A percentile compares a stretch with the other conserved stretches of the same genome.
These are phyloP conservation scores for Anthoscopus minutus DNA, from an alignment of 2,113 vertebrate species.

Conservation along the genomic window DNA sequence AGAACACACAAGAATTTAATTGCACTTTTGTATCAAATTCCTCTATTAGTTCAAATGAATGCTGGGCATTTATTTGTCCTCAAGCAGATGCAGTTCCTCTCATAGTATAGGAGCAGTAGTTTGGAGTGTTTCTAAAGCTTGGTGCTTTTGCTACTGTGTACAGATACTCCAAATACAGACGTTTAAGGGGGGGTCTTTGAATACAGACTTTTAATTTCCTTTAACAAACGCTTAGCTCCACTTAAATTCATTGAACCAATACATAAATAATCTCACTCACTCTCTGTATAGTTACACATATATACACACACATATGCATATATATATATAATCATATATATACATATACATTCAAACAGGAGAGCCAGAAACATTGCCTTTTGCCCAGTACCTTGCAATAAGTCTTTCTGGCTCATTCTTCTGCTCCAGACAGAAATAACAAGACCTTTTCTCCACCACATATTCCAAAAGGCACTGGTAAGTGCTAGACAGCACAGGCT, in stretches of 20 bases:
- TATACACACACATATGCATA: not conserved
- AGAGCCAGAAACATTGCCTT: not conserved
- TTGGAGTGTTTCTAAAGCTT: not conserved
- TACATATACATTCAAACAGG: not conserved
- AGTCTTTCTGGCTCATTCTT: not conserved
- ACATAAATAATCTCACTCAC: not conserved
- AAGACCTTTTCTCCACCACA: not conserved
- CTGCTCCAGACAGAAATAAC: not conserved
- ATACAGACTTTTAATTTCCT: constrained; percentile 13
- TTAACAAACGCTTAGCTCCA: not conserved
- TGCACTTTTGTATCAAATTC: not conserved
- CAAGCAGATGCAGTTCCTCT: not conserved
- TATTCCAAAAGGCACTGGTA: not conserved
- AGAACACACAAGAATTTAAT: not conserved
- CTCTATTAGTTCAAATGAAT: not conserved
- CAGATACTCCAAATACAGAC: not conserved
- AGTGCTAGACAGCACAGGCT: not conserved
- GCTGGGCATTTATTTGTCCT: not conserved
- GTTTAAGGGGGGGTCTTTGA: not conserved
- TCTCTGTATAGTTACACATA: not conserved
- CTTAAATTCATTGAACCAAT: not conserved
- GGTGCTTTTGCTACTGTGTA: not conserved
- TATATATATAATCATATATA: not conserved
- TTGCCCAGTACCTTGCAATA: not conserved
- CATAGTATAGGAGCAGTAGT: not conserved